Base-by-base conservation (phyloP, 2,113 vertebrate genomes). In the Oxyruncus cristatus region DNA sequence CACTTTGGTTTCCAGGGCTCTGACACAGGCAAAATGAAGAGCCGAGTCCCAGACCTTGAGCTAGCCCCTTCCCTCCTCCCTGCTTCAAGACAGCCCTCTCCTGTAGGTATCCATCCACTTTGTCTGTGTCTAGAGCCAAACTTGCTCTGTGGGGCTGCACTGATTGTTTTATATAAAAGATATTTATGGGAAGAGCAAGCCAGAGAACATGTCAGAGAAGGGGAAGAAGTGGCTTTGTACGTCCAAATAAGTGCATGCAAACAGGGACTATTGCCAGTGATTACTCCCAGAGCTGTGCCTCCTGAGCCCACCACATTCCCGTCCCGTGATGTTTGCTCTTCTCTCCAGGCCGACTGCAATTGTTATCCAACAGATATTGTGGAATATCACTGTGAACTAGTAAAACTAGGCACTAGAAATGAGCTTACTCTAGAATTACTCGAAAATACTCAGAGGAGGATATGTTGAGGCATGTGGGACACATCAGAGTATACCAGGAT, bases 281-380 rank as follows among this genome's bases (percentile, higher is more conserved):
- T 92, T 88, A 66, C 53, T 96, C 90, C 62, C 93, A 92, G 89
- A 92, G 58, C 83, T 89, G 78, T 89, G 81, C 63, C 77, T 94
- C 81, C 71, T 7, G 2, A 91, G 85, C 66, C 67, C 82, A 94
- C 71, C 17, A 0, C 74, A 70, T 73, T 91, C 92, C 84, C 8
- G 0, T 96, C 92, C 47, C 0, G 3, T 76, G 74, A 72, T 89
- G 74, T 83, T 79, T 71, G n/a, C 42, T 95, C 42, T 89, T 73
- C 86, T 90, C 66, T 92, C 53, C 61, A 56, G 82, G 71, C 71
- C 4, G 5, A 66, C 71, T 65, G 42, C 58, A 85, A 66, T 55
- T 62, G 7, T 79, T 83, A 88, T 46, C 74, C 78, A 82, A 49
- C 42, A 65, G 59, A 94, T 94, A 89, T 8, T 49, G 76, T 44